phyloP scores from a whole-genome alignment of 1,140 invertebrate species.

The Trichonephila clavipes region DNA sequence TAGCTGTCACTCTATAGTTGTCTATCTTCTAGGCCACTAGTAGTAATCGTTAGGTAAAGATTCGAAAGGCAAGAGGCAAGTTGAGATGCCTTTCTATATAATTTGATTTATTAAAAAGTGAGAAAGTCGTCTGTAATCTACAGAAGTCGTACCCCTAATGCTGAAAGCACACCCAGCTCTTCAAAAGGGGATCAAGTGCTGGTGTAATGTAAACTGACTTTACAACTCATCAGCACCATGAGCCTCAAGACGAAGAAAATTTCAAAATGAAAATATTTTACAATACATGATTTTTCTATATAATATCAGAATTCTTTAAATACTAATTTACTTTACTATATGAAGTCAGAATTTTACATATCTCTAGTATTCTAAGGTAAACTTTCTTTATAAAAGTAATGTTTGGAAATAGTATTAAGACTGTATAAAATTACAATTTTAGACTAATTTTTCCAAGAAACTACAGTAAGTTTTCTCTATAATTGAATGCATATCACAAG shows the following conservation, averaged over 20 bases:
- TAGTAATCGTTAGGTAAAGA: conserved; percentile 60
- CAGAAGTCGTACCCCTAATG: conserved; percentile 34
- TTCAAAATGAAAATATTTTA: neutral
- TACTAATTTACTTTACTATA: no score
- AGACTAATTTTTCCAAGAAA: no score
- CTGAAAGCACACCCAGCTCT: conserved; percentile 56
- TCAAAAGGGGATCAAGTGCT: neutral
- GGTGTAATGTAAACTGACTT: conserved; percentile 6
- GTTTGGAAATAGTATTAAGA: no score
- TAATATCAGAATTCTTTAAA: no score
- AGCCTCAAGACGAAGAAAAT: neutral
- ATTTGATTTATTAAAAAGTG: conserved; percentile 73
- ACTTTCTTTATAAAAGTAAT: no score
- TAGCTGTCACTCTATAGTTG: conserved; percentile 36
- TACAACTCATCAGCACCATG: conserved; percentile 25
- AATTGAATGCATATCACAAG: no score
- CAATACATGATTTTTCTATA: no score
- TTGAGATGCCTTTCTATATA: conserved; percentile 66
- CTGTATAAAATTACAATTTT: no score
- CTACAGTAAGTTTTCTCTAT: no score
- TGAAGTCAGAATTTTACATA: no score
- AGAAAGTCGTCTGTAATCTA: conserved; percentile 69
- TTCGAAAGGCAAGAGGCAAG: conserved; percentile 74
- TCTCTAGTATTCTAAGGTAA: no score
- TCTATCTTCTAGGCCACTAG: conserved; percentile 49